These are phyloP conservation scores for Neomicropteryx cornuta DNA, from an alignment of 1,140 invertebrate species.

Conservation along the genomic window DNA sequence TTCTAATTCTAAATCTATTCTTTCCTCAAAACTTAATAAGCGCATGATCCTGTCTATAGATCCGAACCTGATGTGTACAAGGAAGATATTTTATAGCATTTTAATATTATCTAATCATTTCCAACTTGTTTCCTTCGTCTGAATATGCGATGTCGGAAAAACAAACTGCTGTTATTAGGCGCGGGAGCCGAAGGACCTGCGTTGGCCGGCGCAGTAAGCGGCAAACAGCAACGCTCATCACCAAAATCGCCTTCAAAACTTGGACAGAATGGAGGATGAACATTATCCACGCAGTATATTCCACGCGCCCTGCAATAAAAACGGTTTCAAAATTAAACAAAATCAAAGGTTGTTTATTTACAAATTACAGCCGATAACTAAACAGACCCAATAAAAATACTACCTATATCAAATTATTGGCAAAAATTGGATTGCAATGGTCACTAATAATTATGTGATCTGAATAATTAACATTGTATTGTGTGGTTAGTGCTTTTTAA, in stretches of 20 bases:
- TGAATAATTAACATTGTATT: not conserved
- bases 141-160: too few relatives aligned
- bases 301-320: slow-evolving; percentile 41
- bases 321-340: not conserved
- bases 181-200: not conserved
- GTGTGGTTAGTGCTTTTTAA: not conserved
- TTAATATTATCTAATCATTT: slow-evolving; percentile 2
- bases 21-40: too few relatives aligned
- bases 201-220: slow-evolving; percentile 2
- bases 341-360: not conserved
- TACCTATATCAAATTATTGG: not conserved
- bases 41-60: too few relatives aligned
- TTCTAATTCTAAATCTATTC: too few relatives aligned
- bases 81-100: too few relatives aligned
- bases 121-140: slow-evolving; percentile 3
- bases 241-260: slow-evolving; percentile 37
- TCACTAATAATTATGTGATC: not conserved
- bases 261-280: slow-evolving; percentile 56
- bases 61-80: too few relatives aligned
- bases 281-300: slow-evolving; percentile 52
- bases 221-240: slow-evolving; percentile 53
- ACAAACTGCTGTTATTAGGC: not conserved
- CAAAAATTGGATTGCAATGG: not conserved
- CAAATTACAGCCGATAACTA: not conserved
- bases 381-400: too few relatives aligned